Evolutionary conservation across 2,113 vertebrate genomes (phyloP), one percentile per base, ranked within the genome.

Genomic region (Tenebrosternarchus preto): DNA sequence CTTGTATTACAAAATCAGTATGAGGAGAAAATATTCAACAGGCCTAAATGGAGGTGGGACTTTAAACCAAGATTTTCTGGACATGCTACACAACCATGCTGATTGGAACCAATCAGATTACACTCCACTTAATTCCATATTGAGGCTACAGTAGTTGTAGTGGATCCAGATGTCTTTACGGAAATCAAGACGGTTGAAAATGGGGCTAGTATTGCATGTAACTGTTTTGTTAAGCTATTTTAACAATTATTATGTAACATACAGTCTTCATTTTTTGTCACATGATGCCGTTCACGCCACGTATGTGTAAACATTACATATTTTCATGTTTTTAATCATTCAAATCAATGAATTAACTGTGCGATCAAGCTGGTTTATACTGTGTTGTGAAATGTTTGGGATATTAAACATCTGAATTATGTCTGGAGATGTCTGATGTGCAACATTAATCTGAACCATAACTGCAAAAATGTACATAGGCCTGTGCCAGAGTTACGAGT

Each of bases 71-170:
- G 7, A 22, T 12, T 68, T 33, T 67, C 31, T 67, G 63, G 63
- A 36, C 11, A n/a, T 67, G 20, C 19, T 22, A 33, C 33, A 68
- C 64, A 39, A 12, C 19, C 31, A 2, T 66, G 33, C 64, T 68
- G n/a, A 39, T 68, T 19, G 64, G 64, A 68, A 68, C 33, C 64
- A 68, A 68, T 39, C 64, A 68, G 31, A 68, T 39, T 68, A 68
- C 64, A 68, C 64, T 68, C 33, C 64, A 39, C 64, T 68, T 68
- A 68, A 68, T 68, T 68, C 64, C 64, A 39, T 36, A 39, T 19
- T 68, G 20, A 68, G 20, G 33, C 64, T 39, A 24, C 24, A 25
- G 59, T 24, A 61, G 22, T 24, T 50, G 60, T 31, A 22, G 64
- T 12, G 33, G 64, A 66, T 66, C 63, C 64, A 39, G 64, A 68